Base-by-base conservation (phyloP, 2,888 invertebrate genomes). In the Acanthococcus lagerstroemiae region DNA sequence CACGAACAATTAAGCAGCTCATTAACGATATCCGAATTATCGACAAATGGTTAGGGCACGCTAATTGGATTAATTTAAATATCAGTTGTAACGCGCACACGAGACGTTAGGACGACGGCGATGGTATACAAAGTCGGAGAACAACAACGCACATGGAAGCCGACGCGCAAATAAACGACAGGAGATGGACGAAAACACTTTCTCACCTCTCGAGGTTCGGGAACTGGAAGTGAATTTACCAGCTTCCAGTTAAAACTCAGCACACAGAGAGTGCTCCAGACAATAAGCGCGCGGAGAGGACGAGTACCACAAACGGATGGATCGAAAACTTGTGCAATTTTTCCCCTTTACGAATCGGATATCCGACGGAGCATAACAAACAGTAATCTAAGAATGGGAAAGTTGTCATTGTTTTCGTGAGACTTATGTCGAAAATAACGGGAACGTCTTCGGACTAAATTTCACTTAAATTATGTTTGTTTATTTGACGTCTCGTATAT, bases 401-500 rank as follows among this genome's bases (percentile, higher is more conserved):
- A 63, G 63, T 63, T 63, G 54, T 63, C 63, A 63, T 63, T 63
- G 63, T 63, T 52, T 63, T 63, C 63, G 63, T 63, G 63, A 63
- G 63, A 63, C 63, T 63, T 52, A 61, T 48, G 21, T 60, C 60
- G 46, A 15, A 61, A 27, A 24, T 63, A 63, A 63, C 63, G 63
- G 63, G 63, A 63, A 63, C 54, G 24, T 54, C 24, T 52, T 61
- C 30, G 50, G 27, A 61, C 60, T 50, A 54, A 63, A 63, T 63
- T 63, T 63, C 63, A 63, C 63, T 63, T 63, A 63, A 63, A 63
- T 63, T 63, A 63, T 63, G 50, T 63, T 63, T 52, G 63, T 63
- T 17, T 54, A 54, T 63, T 63, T 52, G 54, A 63, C 63, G 54
- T 63, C 37, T 63, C 50, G 61, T 27, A 37, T n/a, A 37, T n/a